Conservation (phyloP, 2,888 invertebrate species). For the Drosophila mimica region DNA sequence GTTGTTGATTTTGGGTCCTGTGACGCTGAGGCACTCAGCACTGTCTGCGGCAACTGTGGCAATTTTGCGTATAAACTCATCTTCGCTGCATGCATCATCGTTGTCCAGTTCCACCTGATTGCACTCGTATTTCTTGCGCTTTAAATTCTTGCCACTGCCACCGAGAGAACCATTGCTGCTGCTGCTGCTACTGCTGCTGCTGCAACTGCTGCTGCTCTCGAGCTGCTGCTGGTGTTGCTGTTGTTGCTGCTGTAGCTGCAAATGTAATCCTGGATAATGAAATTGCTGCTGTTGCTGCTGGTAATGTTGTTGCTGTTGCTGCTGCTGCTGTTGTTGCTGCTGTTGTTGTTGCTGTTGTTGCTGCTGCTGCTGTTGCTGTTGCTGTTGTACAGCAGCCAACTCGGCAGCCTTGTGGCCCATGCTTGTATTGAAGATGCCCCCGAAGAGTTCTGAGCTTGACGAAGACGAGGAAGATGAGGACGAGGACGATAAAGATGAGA, state of each 20-base stretch:
- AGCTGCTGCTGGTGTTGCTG: constrained; percentile 44
- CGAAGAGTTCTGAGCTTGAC: constrained; percentile 52
- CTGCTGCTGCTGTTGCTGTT: background rate
- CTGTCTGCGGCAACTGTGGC: constrained; percentile 64
- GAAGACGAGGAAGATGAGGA: background rate
- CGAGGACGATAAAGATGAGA: background rate
- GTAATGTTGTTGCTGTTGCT: constrained; percentile 45
- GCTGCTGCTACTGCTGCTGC: constrained; percentile 12
- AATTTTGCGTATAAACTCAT: constrained; percentile 84
- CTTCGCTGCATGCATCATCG: constrained; percentile 85
- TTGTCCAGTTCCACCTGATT: constrained; percentile 83
- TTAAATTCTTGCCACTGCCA: constrained; percentile 68
- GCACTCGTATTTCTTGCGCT: constrained; percentile 81
- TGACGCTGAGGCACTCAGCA: background rate
- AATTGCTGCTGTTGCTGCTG: constrained; percentile 48
- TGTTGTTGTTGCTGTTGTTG: constrained; percentile 31
- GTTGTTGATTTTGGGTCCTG: constrained; percentile 1
- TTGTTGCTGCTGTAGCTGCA: constrained; percentile 39
- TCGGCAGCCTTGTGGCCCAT: constrained; percentile 25
- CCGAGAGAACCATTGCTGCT: constrained; percentile 32
- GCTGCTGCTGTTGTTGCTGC: constrained; percentile 36
- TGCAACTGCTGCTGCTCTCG: constrained; percentile 23
- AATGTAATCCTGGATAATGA: constrained; percentile 46
- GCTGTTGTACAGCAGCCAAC: constrained; percentile 38
- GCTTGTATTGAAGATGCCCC: constrained; percentile 55